Evolutionary conservation across 2,797 vertebrate genomes (phyloP), one percentile per base, ranked within the genome.

Genomic region (Epinephelus awoara): DNA sequence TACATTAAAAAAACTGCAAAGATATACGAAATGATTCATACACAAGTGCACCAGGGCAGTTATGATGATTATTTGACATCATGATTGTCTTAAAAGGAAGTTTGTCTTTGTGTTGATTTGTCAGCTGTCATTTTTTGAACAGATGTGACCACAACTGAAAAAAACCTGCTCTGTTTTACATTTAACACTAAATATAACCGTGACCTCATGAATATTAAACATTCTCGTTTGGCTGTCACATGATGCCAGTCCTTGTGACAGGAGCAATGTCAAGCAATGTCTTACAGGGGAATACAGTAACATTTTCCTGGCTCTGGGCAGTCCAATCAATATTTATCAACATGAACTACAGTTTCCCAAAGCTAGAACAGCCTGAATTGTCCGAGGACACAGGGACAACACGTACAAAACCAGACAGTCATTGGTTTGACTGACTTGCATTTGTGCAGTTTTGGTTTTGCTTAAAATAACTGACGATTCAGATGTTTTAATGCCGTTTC

Each of bases 281-380:
- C 89, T 90, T 85, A 84, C 84, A 91, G 90, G 83, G 85, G 61
- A 80, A 88, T 62, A 62, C 76, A 74, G 82, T 73, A 71, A 77
- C 85, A 68, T 85, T 86, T 88, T 64, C 42, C 81, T 79, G 47
- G 85, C 92, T 91, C 65, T 71, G 70, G 88, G 91, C 88, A 27
- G 74, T 89, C 72, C 92, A 92, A 94, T 94, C 93, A 94, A 91
- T 93, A 91, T 89, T 91, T 93, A 89, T 91, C 90, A 94, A 79
- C 85, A 58, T 91, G 82, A 91, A 87, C 67, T 66, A 51, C 80
- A 65, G 72, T 92, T 88, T 90, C 92, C 89, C 82, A 92, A 85
- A 92, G 93, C 91, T 79, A 91, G 64, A 83, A 34, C 4, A 79
- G 87, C 79, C 89, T 56, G 78, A 83, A 67, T 73, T 80, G 89